phyloP scores from a whole-genome alignment of 2,888 invertebrate species.

The Cylindroiulus punctatus region DNA sequence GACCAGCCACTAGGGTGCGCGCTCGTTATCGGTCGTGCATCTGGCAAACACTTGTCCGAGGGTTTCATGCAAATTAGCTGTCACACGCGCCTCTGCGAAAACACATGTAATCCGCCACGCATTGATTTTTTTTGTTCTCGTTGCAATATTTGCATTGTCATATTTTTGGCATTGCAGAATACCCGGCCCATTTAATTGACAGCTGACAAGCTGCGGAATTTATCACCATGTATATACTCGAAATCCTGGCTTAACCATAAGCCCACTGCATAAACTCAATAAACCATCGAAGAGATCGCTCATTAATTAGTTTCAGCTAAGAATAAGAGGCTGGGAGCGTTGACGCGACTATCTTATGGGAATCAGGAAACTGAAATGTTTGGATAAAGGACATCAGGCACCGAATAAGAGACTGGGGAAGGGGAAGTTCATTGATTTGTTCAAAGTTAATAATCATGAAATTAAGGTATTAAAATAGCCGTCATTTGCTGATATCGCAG shows the following conservation, averaged over 20 bases:
- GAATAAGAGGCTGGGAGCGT: neutral
- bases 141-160: conserved; percentile 27
- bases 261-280: neutral
- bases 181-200: neutral
- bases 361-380: neutral
- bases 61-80: conserved; percentile 38
- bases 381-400: neutral
- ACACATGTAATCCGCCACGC: conserved; percentile 24
- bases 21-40: neutral
- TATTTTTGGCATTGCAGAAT: neutral
- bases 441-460: too few species aligned
- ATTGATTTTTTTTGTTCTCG: neutral
- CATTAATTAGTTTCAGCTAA: neutral
- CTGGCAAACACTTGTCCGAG: conserved; percentile 34
- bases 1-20: conserved; percentile 3
- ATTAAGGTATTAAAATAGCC: too few species aligned
- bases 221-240: neutral
- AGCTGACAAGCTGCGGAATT: conserved; percentile 23
- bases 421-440: too few species aligned
- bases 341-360: neutral
- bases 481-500: too few species aligned
- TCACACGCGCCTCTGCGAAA: conserved; percentile 34
- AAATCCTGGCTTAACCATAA: neutral
- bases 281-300: neutral
- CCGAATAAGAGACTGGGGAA: too few species aligned